These are phyloP conservation scores for Conus betulinus DNA, from an alignment of 1,140 invertebrate species.

Conservation along the genomic window DNA sequence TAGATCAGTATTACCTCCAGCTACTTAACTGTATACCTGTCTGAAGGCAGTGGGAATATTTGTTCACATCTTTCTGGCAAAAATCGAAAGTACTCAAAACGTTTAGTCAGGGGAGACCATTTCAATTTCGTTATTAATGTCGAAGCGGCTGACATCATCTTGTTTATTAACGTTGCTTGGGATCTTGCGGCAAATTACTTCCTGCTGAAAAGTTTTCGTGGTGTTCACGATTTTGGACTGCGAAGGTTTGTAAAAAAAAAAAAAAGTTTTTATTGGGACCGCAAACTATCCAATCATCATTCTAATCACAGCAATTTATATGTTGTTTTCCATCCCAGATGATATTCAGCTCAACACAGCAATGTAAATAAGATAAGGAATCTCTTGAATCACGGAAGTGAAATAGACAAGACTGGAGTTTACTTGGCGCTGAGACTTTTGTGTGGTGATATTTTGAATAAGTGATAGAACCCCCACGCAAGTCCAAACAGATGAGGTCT, in stretches of 20 bases:
- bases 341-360: not conserved
- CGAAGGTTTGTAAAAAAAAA: not conserved
- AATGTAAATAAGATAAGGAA: not conserved
- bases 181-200: slow-evolving; percentile 6
- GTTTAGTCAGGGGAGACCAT: not conserved
- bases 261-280: not conserved
- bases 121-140: not conserved
- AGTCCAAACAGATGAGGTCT: too few species aligned
- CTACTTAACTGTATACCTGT: too few species aligned
- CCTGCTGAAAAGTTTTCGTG: slow-evolving; percentile 18
- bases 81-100: not conserved
- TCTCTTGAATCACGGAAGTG: not conserved
- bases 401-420: too few species aligned
- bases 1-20: too few species aligned
- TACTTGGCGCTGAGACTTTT: too few species aligned
- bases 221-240: not conserved
- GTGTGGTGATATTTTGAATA: too few species aligned
- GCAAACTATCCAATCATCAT: not conserved
- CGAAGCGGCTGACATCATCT: not conserved
- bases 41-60: too few species aligned
- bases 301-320: not conserved
- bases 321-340: not conserved
- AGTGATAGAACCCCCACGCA: too few species aligned
- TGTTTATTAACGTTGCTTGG: not conserved
- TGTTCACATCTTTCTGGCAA: not conserved